Conservation (phyloP, 2,888 invertebrate species). For the Synergus itoensis region DNA sequence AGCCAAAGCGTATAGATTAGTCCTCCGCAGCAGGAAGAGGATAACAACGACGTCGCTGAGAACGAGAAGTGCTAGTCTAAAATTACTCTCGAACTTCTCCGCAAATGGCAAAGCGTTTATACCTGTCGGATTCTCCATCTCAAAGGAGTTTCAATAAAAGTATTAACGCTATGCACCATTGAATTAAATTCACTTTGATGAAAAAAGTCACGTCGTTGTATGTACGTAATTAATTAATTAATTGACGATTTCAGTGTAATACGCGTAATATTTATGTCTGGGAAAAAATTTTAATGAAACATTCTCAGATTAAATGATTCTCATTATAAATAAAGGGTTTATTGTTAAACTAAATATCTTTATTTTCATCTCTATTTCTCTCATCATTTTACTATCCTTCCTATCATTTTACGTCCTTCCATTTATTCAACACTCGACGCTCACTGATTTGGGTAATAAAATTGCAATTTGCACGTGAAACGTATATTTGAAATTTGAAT, state of each 20-base stretch:
- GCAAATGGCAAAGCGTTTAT: background rate
- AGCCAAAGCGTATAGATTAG: slow-evolving; percentile 20
- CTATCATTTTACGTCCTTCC: background rate
- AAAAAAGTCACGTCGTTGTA: too few relatives aligned
- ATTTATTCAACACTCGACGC: background rate
- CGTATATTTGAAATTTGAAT: too few relatives aligned
- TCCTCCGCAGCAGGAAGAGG: slow-evolving; percentile 8
- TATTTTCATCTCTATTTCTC: background rate
- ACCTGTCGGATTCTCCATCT: background rate
- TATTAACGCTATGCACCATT: background rate
- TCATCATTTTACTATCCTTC: background rate
- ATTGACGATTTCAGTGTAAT: too few relatives aligned
- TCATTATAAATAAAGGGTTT: too few relatives aligned
- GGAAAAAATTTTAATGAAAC: too few relatives aligned
- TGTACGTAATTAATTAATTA: too few relatives aligned
- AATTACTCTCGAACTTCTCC: slow-evolving; percentile 22
- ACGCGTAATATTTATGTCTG: too few relatives aligned
- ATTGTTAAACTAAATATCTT: too few relatives aligned
- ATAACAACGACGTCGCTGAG: slow-evolving; percentile 28
- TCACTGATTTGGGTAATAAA: background rate
- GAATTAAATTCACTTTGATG: background rate
- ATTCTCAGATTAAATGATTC: too few relatives aligned
- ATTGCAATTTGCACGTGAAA: background rate
- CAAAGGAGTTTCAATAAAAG: background rate
- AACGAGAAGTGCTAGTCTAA: slow-evolving; percentile 9